Base-by-base conservation (phyloP, 2,113 vertebrate species). In the Malaclemys terrapin region DNA sequence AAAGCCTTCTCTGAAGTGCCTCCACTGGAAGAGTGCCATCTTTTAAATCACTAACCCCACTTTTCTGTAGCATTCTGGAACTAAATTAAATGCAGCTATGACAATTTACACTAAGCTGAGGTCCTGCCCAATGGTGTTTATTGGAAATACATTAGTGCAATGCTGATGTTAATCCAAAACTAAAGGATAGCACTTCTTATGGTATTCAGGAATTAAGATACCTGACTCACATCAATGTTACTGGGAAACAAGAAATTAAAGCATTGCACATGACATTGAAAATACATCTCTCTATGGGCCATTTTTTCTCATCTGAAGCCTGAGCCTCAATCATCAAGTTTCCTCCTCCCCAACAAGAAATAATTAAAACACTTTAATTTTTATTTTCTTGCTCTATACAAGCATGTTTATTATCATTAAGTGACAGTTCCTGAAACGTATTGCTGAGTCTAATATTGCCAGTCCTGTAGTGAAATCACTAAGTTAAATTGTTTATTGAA, bases 361-460 rank as follows among this genome's bases (percentile, higher is more conserved):
- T 45, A 76, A 76, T 38, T 45, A 76, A 75, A 42, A 42, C n/a
- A 76, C 22, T 42, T 75, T 42, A 3, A 31, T 89, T 93, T 94
- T 81, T 84, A 69, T 87, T 88, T 92, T 78, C 52, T 54, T 90
- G 4, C 25, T 85, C 53, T 75, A n/a, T 19, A 53, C 56, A 91
- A 72, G 11, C 19, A 52, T 84, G 5, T 10, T 90, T 85, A 84
- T 1, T 1, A 88, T 52, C 54, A 42, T 76, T 92, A 49, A 3
- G 93, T 29, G 65, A 54, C 94, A 91, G 49, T 75, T 87, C 17
- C 76, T 85, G 27, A 38, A 94, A 54, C 75, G 88, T n/a, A 76
- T 3, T 89, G 75, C 54, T 91, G 72, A 92, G 57, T 79, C 81
- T 59, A 89, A 93, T 57, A 90, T 19, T 45, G 49, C 82, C 94